Percentiles rank a stretch among this genome's conserved stretches.
Conservation (phyloP, 1,140 invertebrate genomes). For the Homalodisca vitripennis region DNA sequence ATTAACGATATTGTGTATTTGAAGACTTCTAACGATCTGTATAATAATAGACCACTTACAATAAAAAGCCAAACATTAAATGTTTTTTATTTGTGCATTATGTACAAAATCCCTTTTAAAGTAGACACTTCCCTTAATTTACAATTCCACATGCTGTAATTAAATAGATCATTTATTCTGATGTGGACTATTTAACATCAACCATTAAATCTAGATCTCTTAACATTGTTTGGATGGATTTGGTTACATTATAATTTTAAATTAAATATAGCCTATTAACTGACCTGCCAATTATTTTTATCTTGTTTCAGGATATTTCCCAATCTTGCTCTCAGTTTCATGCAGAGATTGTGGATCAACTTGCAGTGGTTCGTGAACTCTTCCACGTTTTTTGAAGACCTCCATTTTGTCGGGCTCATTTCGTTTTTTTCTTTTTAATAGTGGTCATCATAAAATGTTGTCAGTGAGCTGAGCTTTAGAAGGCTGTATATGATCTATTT, state of each 20-base stretch:
- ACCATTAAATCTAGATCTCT: not conserved
- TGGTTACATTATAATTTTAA: not conserved
- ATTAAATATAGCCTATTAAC: not conserved
- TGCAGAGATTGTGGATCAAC: not conserved
- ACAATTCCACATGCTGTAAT: not conserved
- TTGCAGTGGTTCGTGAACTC: conserved; percentile 16
- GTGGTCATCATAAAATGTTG: not conserved
- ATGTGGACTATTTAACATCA: not conserved
- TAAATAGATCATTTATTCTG: not conserved
- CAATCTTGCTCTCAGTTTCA: conserved; percentile 18
- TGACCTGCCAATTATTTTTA: conserved; percentile 27
- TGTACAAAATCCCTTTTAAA: not conserved
- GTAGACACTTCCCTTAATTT: not conserved
- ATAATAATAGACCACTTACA: no score
- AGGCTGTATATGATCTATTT: no score
- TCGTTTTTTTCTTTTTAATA: conserved; percentile 3
- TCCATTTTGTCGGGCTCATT: conserved; percentile 4
- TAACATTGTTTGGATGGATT: not conserved
- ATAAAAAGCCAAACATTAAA: no score
- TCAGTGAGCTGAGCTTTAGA: no score
- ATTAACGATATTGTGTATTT: no score
- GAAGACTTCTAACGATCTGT: no score
- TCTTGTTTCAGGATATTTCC: conserved; percentile 32
- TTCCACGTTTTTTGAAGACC: not conserved
- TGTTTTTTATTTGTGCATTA: not conserved